Percentiles rank a stretch among this genome's conserved stretches.
phyloP scores from a whole-genome alignment of 2,797 vertebrate genomes.

The Balearica regulorum region DNA sequence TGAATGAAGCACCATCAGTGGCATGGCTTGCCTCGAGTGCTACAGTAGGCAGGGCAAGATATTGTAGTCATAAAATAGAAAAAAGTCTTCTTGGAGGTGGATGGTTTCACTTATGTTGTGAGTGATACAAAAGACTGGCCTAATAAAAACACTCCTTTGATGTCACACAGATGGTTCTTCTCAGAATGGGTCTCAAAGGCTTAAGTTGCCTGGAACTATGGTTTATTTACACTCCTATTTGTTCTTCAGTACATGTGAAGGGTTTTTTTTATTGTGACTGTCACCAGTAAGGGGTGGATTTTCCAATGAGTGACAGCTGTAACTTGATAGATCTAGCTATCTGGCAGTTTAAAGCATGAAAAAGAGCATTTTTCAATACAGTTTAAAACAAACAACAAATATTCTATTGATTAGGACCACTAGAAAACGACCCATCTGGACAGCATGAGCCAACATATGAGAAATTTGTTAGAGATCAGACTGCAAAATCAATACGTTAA shows the following conservation, averaged over 20 bases:
- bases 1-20: not conserved
- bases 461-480: not conserved
- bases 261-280: not conserved
- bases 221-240: not conserved
- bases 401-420: not conserved
- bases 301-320: not conserved
- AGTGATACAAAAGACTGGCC: not conserved
- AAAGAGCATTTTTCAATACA: not conserved
- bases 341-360: not conserved
- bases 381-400: not conserved
- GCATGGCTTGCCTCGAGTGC: rapidly evolving
- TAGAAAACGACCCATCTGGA: not conserved
- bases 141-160: not conserved
- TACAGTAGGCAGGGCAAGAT: not conserved
- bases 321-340: not conserved
- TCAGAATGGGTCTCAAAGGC: not conserved
- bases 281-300: not conserved
- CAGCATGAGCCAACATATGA: not conserved
- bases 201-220: not conserved
- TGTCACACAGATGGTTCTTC: not conserved
- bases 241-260: not conserved
- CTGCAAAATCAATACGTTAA: not conserved
- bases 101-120: not conserved
- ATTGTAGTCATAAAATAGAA: not conserved
- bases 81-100: not conserved